Conservation (phyloP, 2,888 invertebrate species). For the Hyposoter dolosus region DNA sequence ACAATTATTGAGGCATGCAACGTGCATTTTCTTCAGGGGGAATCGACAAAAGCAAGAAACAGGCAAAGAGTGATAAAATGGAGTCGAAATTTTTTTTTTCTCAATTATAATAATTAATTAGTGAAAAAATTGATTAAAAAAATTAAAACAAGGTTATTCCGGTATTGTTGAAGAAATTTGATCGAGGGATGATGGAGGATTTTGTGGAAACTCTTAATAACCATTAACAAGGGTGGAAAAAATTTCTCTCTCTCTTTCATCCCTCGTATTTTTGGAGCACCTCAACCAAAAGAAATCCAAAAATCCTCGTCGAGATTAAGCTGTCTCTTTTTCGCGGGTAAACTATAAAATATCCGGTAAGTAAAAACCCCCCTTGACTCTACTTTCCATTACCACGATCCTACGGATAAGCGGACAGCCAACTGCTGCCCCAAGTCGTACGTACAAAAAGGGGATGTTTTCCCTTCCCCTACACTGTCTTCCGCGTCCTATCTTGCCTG, state of each 20-base stretch:
- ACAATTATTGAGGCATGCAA: neutral
- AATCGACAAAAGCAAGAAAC: neutral
- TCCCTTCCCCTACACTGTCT: constrained; percentile 9
- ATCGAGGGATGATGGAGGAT: neutral
- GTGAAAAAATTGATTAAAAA: neutral
- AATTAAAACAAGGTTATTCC: neutral
- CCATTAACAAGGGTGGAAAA: neutral
- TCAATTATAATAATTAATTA: neutral
- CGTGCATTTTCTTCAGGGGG: constrained; percentile 35
- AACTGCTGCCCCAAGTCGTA: constrained; percentile 66
- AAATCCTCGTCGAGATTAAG: constrained; percentile 79
- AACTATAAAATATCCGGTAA: constrained; percentile 79
- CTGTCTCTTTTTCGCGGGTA: constrained; percentile 76
- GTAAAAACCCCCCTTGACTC: constrained; percentile 71
- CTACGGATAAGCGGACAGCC: constrained; percentile 78
- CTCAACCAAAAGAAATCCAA: constrained; percentile 43
- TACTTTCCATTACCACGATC: constrained; percentile 80
- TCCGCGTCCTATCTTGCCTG: constrained; percentile 38
- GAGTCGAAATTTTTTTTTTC: neutral
- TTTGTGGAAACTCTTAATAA: neutral
- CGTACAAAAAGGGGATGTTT: constrained; percentile 41
- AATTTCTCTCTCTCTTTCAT: too few species aligned
- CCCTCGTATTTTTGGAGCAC: constrained; percentile 2
- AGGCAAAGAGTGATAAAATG: neutral
- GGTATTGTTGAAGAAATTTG: neutral